Evolutionary conservation across 2,888 invertebrate species (phyloP).

Genomic region (Malthinus flaveolus): DNA sequence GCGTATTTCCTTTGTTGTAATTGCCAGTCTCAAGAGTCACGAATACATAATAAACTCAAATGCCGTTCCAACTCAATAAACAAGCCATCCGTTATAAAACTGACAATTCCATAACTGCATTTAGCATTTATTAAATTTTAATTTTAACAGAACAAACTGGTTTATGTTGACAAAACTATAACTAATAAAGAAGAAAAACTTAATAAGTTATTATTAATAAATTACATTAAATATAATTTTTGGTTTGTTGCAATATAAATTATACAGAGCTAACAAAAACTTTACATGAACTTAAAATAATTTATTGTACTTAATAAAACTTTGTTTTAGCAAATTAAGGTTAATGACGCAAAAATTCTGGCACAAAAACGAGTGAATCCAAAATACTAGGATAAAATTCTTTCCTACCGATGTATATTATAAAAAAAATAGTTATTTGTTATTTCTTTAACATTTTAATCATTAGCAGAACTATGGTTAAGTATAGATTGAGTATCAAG

Average conservation of each 20-base stretch:
- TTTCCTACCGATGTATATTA: neutral
- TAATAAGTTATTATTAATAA: constrained; percentile 26
- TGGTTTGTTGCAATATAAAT: constrained; percentile 35
- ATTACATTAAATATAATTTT: constrained; percentile 43
- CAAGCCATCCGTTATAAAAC: no score
- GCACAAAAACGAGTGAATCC: neutral
- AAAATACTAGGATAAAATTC: neutral
- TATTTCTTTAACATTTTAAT: constrained; percentile 54
- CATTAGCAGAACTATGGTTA: constrained; percentile 61
- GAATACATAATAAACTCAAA: no score
- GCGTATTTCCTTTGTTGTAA: no score
- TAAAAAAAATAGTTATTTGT: neutral
- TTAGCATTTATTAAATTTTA: neutral
- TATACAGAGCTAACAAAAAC: neutral
- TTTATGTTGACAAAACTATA: neutral
- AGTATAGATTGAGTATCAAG: constrained; percentile 72
- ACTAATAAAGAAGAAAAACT: constrained; percentile 9
- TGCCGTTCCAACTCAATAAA: no score
- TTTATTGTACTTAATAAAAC: constrained; percentile 1
- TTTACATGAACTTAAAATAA: constrained; percentile 2
- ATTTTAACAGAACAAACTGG: neutral
- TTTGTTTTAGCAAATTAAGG: neutral
- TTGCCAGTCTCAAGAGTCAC: no score
- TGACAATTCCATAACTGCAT: no score
- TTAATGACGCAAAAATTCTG: neutral